Conservation (phyloP, 1,140 invertebrate genomes). For the Cotesia chilonis region DNA sequence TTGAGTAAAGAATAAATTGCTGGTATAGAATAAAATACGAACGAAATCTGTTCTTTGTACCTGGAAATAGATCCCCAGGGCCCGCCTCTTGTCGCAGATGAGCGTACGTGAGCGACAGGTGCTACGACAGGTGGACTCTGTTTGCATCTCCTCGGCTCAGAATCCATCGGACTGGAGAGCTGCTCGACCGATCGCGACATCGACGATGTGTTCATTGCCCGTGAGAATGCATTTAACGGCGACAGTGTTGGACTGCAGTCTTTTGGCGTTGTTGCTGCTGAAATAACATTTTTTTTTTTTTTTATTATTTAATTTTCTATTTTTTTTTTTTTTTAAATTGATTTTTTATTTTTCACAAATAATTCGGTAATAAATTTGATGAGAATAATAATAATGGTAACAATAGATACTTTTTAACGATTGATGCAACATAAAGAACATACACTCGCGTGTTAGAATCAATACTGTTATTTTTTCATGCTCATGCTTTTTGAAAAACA, state of each 20-base stretch:
- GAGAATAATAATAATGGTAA: not conserved
- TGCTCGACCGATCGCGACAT: slow-evolving; percentile 83
- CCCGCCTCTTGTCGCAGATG: slow-evolving; percentile 63
- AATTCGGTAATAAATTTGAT: too few relatives aligned
- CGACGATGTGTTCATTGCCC: slow-evolving; percentile 76
- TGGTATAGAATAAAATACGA: too few relatives aligned
- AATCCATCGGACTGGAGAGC: slow-evolving; percentile 72
- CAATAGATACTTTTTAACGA: slow-evolving; percentile 15
- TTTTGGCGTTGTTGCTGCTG: slow-evolving; percentile 79
- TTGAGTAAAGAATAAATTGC: too few relatives aligned
- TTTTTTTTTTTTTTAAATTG: not conserved
- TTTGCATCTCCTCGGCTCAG: slow-evolving; percentile 65
- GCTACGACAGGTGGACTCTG: slow-evolving; percentile 56
- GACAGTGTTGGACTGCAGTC: slow-evolving; percentile 84
- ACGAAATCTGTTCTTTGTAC: slow-evolving; percentile 40
- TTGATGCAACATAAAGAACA: slow-evolving; percentile 49
- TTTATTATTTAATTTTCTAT: slow-evolving; percentile 1
- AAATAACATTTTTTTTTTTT: slow-evolving; percentile 41
- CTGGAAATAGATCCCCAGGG: slow-evolving; percentile 67
- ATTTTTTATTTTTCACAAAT: slow-evolving; percentile 7
- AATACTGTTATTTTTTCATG: slow-evolving; percentile 35
- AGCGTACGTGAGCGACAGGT: slow-evolving; percentile 61
- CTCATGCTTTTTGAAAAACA: slow-evolving; percentile 44
- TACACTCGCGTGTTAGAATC: slow-evolving; percentile 31
- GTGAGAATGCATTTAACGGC: slow-evolving; percentile 80